These are phyloP conservation scores for Orchesella cincta DNA, from an alignment of 1,140 invertebrate species.

Conservation along the genomic window DNA sequence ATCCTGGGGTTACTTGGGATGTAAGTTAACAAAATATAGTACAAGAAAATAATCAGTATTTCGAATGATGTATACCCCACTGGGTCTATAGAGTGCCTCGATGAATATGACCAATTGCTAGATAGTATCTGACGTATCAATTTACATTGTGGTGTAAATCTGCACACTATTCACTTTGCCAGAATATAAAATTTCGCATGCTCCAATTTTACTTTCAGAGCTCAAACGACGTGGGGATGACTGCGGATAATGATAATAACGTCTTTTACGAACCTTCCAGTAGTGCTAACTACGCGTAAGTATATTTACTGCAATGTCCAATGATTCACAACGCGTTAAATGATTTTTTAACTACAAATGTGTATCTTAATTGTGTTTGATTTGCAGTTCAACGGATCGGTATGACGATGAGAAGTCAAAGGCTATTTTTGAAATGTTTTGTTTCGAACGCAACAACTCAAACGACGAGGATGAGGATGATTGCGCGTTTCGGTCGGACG, in stretches of 20 bases:
- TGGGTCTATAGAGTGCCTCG: conserved; percentile 30
- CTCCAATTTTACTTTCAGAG: not conserved
- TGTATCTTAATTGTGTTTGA: not conserved
- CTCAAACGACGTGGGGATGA: not conserved
- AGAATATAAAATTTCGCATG: too few relatives aligned
- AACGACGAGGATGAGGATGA: conserved; percentile 16
- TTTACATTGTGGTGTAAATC: not conserved
- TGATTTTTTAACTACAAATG: too few relatives aligned
- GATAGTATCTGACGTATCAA: conserved; percentile 40
- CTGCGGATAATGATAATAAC: not conserved
- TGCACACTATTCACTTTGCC: too few relatives aligned
- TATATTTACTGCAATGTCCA: too few relatives aligned
- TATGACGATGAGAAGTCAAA: conserved; percentile 40
- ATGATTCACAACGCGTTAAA: too few relatives aligned
- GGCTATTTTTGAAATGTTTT: conserved; percentile 41
- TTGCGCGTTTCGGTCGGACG: not conserved
- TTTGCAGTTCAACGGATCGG: not conserved
- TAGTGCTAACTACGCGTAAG: not conserved
- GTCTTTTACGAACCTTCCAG: not conserved
- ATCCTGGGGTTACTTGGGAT: conserved; percentile 22
- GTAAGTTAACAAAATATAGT: not conserved
- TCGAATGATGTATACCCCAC: conserved; percentile 15
- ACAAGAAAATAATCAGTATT: not conserved
- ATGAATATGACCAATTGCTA: conserved; percentile 43
- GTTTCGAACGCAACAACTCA: conserved; percentile 9